Evolutionary conservation across 2,797 vertebrate species (phyloP).

Genomic region (Meriones psammophilus): DNA sequence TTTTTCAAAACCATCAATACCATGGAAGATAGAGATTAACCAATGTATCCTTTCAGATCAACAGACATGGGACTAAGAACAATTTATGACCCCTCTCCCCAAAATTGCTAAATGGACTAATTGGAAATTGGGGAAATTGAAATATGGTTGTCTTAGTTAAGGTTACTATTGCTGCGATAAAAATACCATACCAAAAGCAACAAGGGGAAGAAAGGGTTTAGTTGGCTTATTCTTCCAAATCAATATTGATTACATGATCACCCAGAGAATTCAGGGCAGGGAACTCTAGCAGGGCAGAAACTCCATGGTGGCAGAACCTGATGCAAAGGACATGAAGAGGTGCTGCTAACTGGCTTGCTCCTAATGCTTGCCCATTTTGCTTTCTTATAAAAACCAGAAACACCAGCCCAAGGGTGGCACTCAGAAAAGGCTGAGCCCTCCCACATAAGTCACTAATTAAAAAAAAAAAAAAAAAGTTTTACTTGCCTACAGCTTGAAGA

Average conservation of each 20-base stretch:
- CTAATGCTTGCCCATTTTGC: neutral
- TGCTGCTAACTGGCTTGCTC: neutral
- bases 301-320: neutral
- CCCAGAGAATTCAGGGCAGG: neutral
- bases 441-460: neutral
- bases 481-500: neutral
- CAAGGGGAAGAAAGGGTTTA: neutral
- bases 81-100: neutral
- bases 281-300: too few species aligned
- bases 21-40: neutral
- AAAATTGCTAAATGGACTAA: slow-evolving; percentile 14
- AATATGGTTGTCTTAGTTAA: slow-evolving; percentile 12
- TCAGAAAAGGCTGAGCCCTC: neutral
- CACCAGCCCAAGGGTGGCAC: neutral
- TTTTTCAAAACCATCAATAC: neutral
- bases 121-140: slow-evolving; percentile 6
- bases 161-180: neutral
- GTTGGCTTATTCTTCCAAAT: neutral
- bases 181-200: neutral
- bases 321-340: neutral
- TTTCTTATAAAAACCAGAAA: neutral
- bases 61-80: neutral
- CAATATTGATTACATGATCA: neutral
- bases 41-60: neutral
- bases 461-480: neutral